Conservation (phyloP, 2,888 invertebrate genomes). For the Coenonympha glycerion region DNA sequence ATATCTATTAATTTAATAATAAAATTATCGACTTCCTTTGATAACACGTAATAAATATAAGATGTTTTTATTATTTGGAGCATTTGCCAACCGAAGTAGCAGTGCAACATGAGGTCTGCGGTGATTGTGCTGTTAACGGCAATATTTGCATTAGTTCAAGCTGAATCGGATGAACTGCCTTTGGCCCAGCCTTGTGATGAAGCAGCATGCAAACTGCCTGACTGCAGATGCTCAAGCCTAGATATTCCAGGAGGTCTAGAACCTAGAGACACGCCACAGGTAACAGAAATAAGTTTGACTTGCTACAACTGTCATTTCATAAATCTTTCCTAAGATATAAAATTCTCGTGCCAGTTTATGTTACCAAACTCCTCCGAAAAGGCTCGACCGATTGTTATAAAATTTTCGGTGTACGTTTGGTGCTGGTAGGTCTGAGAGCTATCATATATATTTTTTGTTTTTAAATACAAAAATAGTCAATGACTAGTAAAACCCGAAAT, state of each 20-base stretch:
- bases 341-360: too few relatives aligned
- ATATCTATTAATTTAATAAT: slow-evolving; percentile 6
- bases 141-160: slow-evolving; percentile 14
- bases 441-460: too few relatives aligned
- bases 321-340: too few relatives aligned
- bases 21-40: too few relatives aligned
- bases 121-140: background rate
- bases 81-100: background rate
- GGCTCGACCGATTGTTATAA: too few relatives aligned
- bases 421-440: too few relatives aligned
- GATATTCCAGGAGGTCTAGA: slow-evolving; percentile 52
- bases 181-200: slow-evolving; percentile 39
- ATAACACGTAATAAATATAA: slow-evolving; percentile 5
- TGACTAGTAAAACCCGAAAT: too few relatives aligned
- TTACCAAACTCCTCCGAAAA: too few relatives aligned
- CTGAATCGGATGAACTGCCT: slow-evolving; percentile 18
- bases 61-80: background rate
- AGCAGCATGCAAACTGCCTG: slow-evolving; percentile 54
- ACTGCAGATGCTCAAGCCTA: slow-evolving; percentile 60
- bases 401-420: too few relatives aligned
- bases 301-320: too few relatives aligned
- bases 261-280: slow-evolving; percentile 59
- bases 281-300: slow-evolving; percentile 26
- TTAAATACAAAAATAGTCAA: too few relatives aligned
- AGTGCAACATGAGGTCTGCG: slow-evolving; percentile 22